A percentile compares a stretch with the other conserved stretches of the same genome.
These are phyloP conservation scores for Ctenodactylus gundi DNA, from an alignment of 2,113 vertebrate genomes.

Conservation along the genomic window DNA sequence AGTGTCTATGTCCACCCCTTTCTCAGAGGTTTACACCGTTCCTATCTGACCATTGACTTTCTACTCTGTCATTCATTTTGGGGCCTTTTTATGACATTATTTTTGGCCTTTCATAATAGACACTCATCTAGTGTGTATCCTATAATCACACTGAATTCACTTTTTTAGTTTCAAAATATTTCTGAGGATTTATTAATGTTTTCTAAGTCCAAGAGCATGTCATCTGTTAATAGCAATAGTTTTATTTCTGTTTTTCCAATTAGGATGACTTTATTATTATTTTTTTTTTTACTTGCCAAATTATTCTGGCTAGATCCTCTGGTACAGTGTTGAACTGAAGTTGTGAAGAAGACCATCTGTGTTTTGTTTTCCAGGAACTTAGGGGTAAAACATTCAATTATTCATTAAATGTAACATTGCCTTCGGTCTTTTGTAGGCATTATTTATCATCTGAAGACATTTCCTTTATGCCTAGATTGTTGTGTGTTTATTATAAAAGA, in stretches of 20 bases:
- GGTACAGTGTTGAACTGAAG: background rate
- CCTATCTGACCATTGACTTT: too few relatives aligned
- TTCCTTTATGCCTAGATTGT: background rate
- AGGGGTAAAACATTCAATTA: background rate
- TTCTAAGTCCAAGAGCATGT: background rate
- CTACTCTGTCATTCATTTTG: too few relatives aligned
- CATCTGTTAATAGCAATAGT: background rate
- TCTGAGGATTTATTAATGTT: background rate
- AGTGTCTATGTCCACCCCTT: too few relatives aligned
- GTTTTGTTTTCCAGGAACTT: background rate
- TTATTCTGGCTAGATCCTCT: background rate
- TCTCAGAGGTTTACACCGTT: too few relatives aligned
- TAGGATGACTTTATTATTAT: background rate
- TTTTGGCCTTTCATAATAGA: too few relatives aligned
- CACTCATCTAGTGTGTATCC: too few relatives aligned
- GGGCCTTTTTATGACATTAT: too few relatives aligned
- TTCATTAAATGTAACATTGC: background rate
- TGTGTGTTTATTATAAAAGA: background rate
- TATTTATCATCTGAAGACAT: background rate
- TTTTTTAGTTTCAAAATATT: background rate
- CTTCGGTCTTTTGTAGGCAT: background rate
- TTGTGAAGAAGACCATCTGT: background rate
- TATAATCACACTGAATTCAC: background rate
- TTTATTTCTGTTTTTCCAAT: background rate
- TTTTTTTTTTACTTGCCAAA: background rate